A percentile compares a stretch with the other conserved stretches of the same genome.
Evolutionary conservation across 1,140 invertebrate species (phyloP).

Genomic region (Heterodera carotae): DNA sequence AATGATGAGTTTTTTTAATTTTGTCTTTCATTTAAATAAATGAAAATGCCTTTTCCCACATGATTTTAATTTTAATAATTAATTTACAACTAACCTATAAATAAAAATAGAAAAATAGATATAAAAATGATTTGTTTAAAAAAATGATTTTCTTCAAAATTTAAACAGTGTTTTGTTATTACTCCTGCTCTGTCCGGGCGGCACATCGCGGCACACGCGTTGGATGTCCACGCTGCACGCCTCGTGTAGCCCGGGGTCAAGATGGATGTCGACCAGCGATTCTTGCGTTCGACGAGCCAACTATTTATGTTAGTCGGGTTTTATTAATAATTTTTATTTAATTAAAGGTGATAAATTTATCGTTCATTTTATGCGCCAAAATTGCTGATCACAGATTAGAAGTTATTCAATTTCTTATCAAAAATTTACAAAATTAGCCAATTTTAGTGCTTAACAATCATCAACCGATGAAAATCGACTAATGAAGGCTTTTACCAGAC

Average conservation of each 20-base stretch:
- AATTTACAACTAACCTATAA: too few species aligned
- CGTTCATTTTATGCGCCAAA: too few species aligned
- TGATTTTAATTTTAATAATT: too few species aligned
- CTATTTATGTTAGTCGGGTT: slow-evolving; percentile 20
- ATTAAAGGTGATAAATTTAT: slow-evolving; percentile 3
- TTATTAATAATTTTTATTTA: neutral
- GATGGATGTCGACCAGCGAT: slow-evolving; percentile 70
- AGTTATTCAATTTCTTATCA: too few species aligned
- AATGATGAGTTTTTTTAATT: too few species aligned
- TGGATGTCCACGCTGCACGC: slow-evolving; percentile 72
- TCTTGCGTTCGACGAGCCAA: slow-evolving; percentile 73
- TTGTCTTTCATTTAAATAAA: too few species aligned
- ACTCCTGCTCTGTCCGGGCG: slow-evolving; percentile 78
- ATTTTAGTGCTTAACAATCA: too few species aligned
- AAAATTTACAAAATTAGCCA: too few species aligned
- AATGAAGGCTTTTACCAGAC: too few species aligned
- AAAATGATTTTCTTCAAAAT: neutral
- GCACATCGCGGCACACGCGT: slow-evolving; percentile 80
- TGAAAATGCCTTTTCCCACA: too few species aligned
- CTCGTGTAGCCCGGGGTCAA: slow-evolving; percentile 70
- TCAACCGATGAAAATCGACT: too few species aligned
- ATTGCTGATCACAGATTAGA: too few species aligned
- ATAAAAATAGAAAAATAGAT: neutral
- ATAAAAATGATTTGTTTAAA: slow-evolving; percentile 13
- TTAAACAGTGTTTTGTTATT: slow-evolving; percentile 31